phyloP scores from a whole-genome alignment of 2,113 vertebrate genomes.

The Falcunculus frontatus region DNA sequence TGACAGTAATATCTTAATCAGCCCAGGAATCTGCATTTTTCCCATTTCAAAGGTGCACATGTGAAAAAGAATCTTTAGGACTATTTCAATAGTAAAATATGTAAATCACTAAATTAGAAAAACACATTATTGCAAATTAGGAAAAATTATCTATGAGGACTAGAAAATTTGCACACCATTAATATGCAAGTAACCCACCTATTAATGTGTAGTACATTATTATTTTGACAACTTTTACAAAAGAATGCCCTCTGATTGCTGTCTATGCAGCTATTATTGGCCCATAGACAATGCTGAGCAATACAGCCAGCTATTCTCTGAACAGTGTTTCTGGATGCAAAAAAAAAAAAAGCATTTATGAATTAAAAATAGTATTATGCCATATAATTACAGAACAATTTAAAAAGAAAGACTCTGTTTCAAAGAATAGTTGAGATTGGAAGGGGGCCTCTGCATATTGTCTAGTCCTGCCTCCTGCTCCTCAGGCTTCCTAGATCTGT shows the following conservation, averaged over 20 bases:
- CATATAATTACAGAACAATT: background rate
- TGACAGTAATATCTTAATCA: background rate
- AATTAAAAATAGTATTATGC: background rate
- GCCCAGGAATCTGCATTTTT: background rate
- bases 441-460: background rate
- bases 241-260: background rate
- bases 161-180: background rate
- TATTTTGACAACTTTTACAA: conserved; percentile 14
- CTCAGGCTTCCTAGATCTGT: background rate
- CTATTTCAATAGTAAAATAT: conserved; percentile 13
- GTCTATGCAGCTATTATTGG: background rate
- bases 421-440: background rate
- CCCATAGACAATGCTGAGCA: background rate
- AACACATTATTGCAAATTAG: conserved; percentile 12
- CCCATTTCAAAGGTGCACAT: background rate
- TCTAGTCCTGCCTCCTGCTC: background rate
- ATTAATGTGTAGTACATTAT: background rate
- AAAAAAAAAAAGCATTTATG: background rate
- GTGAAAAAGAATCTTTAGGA: background rate
- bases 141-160: background rate
- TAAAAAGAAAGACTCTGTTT: background rate
- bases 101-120: conserved; percentile 18
- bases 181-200: background rate
- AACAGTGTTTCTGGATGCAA: background rate
- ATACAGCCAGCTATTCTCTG: background rate